Conservation (phyloP, 1,140 invertebrate genomes). For the Hypothenemus hampei region DNA sequence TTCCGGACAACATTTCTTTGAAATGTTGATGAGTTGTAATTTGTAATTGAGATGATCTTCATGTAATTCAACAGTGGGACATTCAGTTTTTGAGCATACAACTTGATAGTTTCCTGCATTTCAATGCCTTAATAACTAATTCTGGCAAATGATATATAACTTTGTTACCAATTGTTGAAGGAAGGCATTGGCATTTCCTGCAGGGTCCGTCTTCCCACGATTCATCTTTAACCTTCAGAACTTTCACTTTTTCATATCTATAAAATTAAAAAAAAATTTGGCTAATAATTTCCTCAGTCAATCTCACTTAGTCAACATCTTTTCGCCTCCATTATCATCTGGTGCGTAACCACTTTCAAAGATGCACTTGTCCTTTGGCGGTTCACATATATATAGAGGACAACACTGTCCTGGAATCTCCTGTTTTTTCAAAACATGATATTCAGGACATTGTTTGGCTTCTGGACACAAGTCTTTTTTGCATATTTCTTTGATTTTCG, state of each 20-base stretch:
- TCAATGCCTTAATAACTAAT: neutral
- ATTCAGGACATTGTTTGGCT: constrained; percentile 54
- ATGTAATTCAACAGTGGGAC: constrained; percentile 37
- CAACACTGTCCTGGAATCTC: constrained; percentile 56
- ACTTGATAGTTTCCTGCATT: constrained; percentile 28
- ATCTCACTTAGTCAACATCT: constrained; percentile 37
- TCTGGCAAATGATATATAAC: neutral
- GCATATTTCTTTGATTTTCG: constrained; percentile 55
- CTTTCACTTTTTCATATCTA: constrained; percentile 39
- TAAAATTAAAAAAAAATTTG: neutral
- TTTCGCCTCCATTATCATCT: constrained; percentile 51
- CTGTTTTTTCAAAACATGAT: constrained; percentile 50
- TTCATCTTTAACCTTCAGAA: constrained; percentile 52
- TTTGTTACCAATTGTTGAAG: constrained; percentile 19
- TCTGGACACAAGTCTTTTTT: constrained; percentile 57
- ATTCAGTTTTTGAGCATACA: constrained; percentile 42
- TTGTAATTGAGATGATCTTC: constrained; percentile 51
- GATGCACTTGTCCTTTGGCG: constrained; percentile 65
- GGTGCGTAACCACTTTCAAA: constrained; percentile 54
- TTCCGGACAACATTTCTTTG: constrained; percentile 58
- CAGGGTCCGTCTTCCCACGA: constrained; percentile 67
- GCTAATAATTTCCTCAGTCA: too few relatives aligned
- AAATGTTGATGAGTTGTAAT: constrained; percentile 48
- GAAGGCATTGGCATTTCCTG: constrained; percentile 55
- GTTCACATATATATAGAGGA: constrained; percentile 58